Percentiles rank a stretch among this genome's conserved stretches.
phyloP scores from a whole-genome alignment of 2,888 invertebrate genomes.

The Apamea crenata region DNA sequence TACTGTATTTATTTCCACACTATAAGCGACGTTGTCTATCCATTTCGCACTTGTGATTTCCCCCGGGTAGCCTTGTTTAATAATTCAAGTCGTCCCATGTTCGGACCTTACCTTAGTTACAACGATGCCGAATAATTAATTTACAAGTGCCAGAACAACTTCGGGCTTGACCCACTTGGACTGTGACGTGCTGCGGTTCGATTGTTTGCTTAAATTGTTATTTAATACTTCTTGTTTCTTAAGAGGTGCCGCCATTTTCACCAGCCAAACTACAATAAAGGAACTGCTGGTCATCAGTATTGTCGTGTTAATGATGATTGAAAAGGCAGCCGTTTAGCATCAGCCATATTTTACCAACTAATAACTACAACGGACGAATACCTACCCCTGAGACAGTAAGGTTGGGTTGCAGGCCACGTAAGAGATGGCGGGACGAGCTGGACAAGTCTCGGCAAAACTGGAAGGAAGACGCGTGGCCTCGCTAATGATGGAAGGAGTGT shows the following conservation, averaged over 20 bases:
- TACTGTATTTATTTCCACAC: slow-evolving; percentile 58
- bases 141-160: slow-evolving; percentile 76
- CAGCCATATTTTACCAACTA: too few relatives aligned
- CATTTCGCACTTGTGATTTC: slow-evolving; percentile 86
- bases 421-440: too few relatives aligned
- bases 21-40: slow-evolving; percentile 67
- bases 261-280: not conserved
- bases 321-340: not conserved
- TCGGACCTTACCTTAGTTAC: slow-evolving; percentile 83
- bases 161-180: slow-evolving; percentile 73
- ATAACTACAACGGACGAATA: too few relatives aligned
- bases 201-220: slow-evolving; percentile 59
- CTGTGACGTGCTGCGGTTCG: slow-evolving; percentile 53
- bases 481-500: not conserved
- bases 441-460: too few relatives aligned
- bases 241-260: not conserved
- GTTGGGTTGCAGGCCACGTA: too few relatives aligned
- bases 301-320: not conserved
- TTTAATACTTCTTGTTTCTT: slow-evolving; percentile 8
- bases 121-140: slow-evolving; percentile 83
- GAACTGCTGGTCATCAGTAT: not conserved
- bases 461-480: not conserved
- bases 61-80: slow-evolving; percentile 83
- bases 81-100: slow-evolving; percentile 86
- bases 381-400: too few relatives aligned